Evolutionary conservation across 2,113 vertebrate genomes (phyloP).

Genomic region (Rhinolophus sinicus): DNA sequence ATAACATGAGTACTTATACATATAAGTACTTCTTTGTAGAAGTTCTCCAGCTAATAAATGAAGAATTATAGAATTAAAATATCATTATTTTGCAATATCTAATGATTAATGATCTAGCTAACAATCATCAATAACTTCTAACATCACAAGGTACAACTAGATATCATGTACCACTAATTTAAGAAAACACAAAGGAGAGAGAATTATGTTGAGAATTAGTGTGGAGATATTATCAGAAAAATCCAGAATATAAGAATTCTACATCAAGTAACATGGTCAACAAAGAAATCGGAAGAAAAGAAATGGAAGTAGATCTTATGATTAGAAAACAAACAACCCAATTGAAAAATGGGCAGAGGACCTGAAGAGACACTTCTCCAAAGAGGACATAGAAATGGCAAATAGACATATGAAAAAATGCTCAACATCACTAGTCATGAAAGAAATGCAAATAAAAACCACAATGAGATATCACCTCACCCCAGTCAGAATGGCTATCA

Average conservation of each 20-base stretch:
- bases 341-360: no score
- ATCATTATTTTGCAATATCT: background rate
- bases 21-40: background rate
- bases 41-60: background rate
- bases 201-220: background rate
- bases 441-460: no score
- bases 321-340: background rate
- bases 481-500: no score
- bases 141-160: background rate
- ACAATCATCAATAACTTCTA: background rate
- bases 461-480: no score
- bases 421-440: no score
- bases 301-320: background rate
- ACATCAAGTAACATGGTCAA: background rate
- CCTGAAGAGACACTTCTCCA: no score
- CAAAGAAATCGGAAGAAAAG: background rate
- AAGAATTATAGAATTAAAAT: background rate
- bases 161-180: background rate
- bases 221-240: background rate
- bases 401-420: no score
- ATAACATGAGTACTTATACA: background rate
- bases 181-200: background rate
- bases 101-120: background rate
- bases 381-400: no score
- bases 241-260: background rate